Conservation (phyloP, 2,888 invertebrate species). For the Eupeodes luniger region DNA sequence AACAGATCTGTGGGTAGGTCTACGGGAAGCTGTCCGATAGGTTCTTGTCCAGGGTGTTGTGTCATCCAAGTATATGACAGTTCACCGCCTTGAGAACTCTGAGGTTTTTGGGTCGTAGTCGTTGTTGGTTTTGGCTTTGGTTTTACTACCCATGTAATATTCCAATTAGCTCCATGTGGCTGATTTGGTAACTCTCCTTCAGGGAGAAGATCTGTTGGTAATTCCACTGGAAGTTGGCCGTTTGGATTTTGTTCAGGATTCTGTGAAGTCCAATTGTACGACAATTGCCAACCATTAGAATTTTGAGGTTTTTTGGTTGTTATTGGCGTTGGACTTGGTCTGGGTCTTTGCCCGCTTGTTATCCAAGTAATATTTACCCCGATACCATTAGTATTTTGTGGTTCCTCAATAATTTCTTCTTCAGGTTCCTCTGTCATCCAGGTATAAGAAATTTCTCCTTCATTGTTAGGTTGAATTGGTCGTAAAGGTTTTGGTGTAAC, state of each 20-base stretch:
- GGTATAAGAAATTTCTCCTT: too few species aligned
- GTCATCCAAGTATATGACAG: neutral
- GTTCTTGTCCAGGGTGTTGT: neutral
- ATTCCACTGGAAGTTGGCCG: neutral
- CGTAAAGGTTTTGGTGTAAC: too few species aligned
- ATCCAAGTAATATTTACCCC: neutral
- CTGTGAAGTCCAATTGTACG: neutral
- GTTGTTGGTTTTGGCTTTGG: neutral
- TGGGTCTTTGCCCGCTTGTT: neutral
- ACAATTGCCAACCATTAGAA: neutral
- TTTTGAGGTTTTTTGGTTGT: neutral
- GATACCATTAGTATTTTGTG: too few species aligned
- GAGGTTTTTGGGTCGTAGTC: neutral
- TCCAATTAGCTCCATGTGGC: neutral
- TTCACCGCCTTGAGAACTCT: neutral
- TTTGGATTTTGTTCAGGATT: neutral
- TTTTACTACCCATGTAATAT: neutral
- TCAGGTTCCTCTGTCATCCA: too few species aligned
- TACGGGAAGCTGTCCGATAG: neutral
- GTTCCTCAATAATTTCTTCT: too few species aligned
- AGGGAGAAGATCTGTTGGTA: neutral
- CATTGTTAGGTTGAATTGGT: too few species aligned
- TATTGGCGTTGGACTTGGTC: too few species aligned
- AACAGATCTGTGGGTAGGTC: neutral
- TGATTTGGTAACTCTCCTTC: neutral